phyloP scores from a whole-genome alignment of 2,888 invertebrate genomes.

The Diaprepes abbreviatus region DNA sequence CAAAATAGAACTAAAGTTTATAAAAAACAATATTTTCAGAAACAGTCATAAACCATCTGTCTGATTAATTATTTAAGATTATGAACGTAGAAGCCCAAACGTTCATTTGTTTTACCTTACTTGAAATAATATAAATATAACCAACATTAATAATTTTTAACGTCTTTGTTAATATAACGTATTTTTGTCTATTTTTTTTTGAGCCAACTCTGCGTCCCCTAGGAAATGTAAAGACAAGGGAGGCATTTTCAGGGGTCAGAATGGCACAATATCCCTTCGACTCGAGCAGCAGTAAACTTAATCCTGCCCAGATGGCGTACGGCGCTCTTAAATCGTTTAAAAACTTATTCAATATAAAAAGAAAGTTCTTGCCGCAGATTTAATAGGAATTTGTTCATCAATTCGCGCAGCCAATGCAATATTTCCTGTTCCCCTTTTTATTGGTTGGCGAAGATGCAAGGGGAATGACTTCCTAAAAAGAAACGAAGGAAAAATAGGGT shows the following conservation, averaged over 20 bases:
- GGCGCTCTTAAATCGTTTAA: conserved; percentile 67
- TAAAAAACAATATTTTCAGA: too few species aligned
- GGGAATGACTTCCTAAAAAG: neutral
- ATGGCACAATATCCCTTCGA: conserved; percentile 59
- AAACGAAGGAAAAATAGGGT: conserved; percentile 5
- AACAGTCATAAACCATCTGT: too few species aligned
- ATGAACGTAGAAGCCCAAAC: too few species aligned
- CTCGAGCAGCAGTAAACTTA: conserved; percentile 65
- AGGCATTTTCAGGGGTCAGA: conserved; percentile 54
- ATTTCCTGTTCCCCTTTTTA: conserved; percentile 50
- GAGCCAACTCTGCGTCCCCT: conserved; percentile 9
- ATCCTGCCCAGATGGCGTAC: conserved; percentile 67
- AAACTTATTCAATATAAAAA: conserved; percentile 70
- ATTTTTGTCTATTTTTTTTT: too few species aligned
- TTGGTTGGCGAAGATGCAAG: conserved; percentile 22
- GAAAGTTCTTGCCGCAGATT: conserved; percentile 66
- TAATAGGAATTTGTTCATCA: conserved; percentile 71
- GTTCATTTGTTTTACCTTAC: too few species aligned
- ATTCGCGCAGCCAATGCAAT: conserved; percentile 66
- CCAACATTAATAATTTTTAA: too few species aligned
- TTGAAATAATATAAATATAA: too few species aligned
- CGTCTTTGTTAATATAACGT: too few species aligned
- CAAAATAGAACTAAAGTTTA: too few species aligned
- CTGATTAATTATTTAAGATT: too few species aligned
- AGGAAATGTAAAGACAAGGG: conserved; percentile 26